Evolutionary conservation across 2,113 vertebrate species (phyloP), one percentile per base, ranked within the genome.

Genomic region (Hypanus sabinus): DNA sequence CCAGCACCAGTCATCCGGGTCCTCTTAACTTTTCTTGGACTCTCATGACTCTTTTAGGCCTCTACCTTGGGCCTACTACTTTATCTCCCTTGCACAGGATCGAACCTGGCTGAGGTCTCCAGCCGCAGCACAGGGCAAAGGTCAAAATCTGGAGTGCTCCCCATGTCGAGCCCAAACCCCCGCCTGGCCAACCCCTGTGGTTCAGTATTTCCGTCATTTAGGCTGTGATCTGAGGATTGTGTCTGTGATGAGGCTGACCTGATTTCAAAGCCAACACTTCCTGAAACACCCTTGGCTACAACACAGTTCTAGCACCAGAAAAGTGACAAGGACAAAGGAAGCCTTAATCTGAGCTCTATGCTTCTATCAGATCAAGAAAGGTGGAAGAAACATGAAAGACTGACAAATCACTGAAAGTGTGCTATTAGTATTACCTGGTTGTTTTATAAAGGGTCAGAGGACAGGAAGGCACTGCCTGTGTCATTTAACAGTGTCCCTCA

Each of bases 401-500:
- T 73, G 36, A 22, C 68, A 33, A 65, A 33, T 33, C 30, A 33
- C 9, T 60, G 65, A 65, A 68, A 73, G 36, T 71, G 91, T 20
- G 36, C 38, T 55, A 71, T 75, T 75, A 75, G 55, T 73, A 55
- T 75, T 93, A 73, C 70, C 91, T 73, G 68, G 20, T 10, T 75
- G 68, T 75, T 36, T 75, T 55, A 46, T 55, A 93, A 73, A 73
- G 36, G 33, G 83, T 60, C 83, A 24, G 83, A 87, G 68, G 68
- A 27, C 9, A 27, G 70, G 91, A 93, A 75, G 73, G 38, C 33
- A 73, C 36, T 55, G 68, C 1, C 24, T 27, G 70, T 93, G 90
- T 93, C 55, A 93, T 93, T 92, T 46, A 38, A 73, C 18, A 27
- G 33, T 46, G 22, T 46, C 91, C 91, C 91, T 73, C 91, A 73